Evolutionary conservation across 1,140 invertebrate genomes (phyloP), one percentile per base, ranked within the genome.

Genomic region (Chionoecetes opilio): DNA sequence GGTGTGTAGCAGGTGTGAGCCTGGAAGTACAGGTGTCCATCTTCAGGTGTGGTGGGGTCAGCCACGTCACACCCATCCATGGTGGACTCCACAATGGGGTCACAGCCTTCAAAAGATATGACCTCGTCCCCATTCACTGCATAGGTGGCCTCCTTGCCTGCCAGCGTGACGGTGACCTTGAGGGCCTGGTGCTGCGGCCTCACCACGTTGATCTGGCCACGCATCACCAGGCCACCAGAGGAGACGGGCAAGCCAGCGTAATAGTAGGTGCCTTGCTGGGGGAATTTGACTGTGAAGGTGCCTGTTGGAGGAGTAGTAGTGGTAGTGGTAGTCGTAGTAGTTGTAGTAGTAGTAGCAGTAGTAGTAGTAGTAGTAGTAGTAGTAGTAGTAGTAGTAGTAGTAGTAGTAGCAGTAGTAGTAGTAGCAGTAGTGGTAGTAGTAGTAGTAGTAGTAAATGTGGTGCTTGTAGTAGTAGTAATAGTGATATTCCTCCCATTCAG

Each of bases 231-330:
- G 6, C 31, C 37, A 0, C 37, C 34, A 2, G 84, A 11, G 0
- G 6, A 32, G 6, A 53, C 82, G 0, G 94, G 89, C n/a, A n/a
- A n/a, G 2, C 94, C 94, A 2, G 89, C 85, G 82, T 85, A 95
- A 90, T 38, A 92, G 29, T 75, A 87, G 35, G 82, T 95, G 90
- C 94, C 94, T 0, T 35, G 21, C n/a, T 92, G 41, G 1, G 84
- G 84, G 46, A 95, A 93, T 0, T 37, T 41, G 6, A 93, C 92
- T 6, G 82, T 95, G 41, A 84, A 91, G 6, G 75, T 41, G 2
- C 94, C 94, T 95, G 94, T 14, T 17, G 63, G 84, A 32, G 26
- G n/a, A n/a, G n/a, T n/a, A n/a, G n/a, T n/a, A n/a, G n/a, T n/a
- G n/a, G n/a, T n/a, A n/a, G n/a, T n/a, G n/a, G n/a, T n/a, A n/a